Evolutionary conservation across 1,140 invertebrate species (phyloP), one percentile per base, ranked within the genome.

Genomic region (Holotrichia oblita): DNA sequence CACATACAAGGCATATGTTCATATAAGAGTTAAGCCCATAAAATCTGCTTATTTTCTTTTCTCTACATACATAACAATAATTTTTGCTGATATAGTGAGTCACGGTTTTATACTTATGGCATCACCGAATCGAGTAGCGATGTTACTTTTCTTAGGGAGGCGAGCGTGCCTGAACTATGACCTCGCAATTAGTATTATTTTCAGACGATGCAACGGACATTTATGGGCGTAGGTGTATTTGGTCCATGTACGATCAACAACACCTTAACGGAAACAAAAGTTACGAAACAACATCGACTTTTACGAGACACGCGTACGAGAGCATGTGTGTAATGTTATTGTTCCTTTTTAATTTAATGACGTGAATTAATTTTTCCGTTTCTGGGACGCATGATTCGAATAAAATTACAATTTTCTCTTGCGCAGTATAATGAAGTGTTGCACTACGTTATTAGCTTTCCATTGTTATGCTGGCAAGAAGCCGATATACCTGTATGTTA

Each of bases 231-330:
- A 69, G 61, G 61, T 69, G 61, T 24, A 22, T 10, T 69, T 69
- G 22, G 61, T 4, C 61, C 61, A 69, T 69, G 61, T 69, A 69
- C 12, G 22, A 17, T 3, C 14, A 17, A 69, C 10, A 69, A 69
- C 61, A 69, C 61, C 61, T 69, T 69, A 69, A 69, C 61, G 61
- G 61, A 69, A 69, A 69, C 61, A 69, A 69, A 69, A 27, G 61
- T 69, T 69, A 34, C 61, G 61, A 69, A 69, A 69, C 22, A 27
- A 22, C 61, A 69, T 69, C 61, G 20, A 22, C 22, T 27, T 10
- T 8, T 69, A 69, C 10, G 10, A 48, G 10, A 17, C 2, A 34
- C 27, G 27, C 44, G 10, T 48, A 6, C 44, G 2, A 17, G 17
- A 20, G 22, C 2, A 14, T 14, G 7, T 69, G 61, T 27, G 61